Base-by-base conservation (phyloP, 1,140 invertebrate species). In the Drosophila gunungcola region DNA sequence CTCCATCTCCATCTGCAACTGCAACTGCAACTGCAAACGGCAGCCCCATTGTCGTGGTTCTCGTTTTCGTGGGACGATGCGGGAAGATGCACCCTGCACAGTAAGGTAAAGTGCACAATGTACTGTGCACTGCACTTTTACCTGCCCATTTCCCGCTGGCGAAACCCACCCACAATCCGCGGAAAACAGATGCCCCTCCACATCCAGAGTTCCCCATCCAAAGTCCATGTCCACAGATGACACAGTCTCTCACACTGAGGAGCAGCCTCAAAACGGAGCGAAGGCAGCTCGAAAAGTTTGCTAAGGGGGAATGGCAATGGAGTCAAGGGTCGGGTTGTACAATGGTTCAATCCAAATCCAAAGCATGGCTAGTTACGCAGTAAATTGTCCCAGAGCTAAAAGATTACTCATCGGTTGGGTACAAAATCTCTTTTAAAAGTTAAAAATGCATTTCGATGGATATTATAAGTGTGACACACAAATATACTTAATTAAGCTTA, bases 101-200 rank as follows among this genome's bases (percentile, higher is more conserved):
- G 29, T 32, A 32, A 32, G 7, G 29, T 32, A 58, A 32, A 51
- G 27, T 12, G 38, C 45, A 36, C 29, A 72, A 65, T 16, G 29
- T 9, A 49, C 32, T 29, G 13, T 5, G 38, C 43, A n/a, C 42
- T 78, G 80, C 82, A 81, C 80, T 78, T 84, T 78, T 86, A 57
- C 55, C 78, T 78, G 65, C 64, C 38, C 76, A 63, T 75, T 79
- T 84, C 53, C 80, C 63, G 60, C 58, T 21, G 29, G 21, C 43
- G 21, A 65, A 68, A 65, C 79, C 78, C 80, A 74, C 79, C 75
- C 80, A 58, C 78, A 51, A 46, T 27, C 13, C 11, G 25, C 21
- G 3, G 11, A 36, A 58, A 21, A 36, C 51, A 41, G 36, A 16
- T 25, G 29, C 58, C 52, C 58, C 58, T 10, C 27, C 27, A 39